Base-by-base conservation (phyloP, 2,113 vertebrate genomes). In the Kryptolebias marmoratus region DNA sequence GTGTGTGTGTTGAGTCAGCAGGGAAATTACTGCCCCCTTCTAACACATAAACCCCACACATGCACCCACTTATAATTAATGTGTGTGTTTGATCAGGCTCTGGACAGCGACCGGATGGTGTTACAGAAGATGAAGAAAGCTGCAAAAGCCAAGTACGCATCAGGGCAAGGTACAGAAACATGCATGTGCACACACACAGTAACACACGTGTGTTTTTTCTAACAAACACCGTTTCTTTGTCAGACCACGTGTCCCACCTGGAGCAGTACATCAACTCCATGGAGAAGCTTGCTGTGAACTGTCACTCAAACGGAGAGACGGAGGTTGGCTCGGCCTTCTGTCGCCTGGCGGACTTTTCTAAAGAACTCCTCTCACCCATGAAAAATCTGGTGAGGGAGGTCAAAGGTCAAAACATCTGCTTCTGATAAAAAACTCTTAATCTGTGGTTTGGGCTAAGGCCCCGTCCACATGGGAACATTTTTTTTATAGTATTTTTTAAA, bases 81-180 rank as follows among this genome's bases (percentile, higher is more conserved):
- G 36, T 73, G 2, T 75, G 12, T 80, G 32, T 72, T 47, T 54
- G 18, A 58, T 58, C 59, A 89, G 89, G 83, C 62, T 80, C 53
- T 91, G 69, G 90, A 88, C 71, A 88, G 90, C 4, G 90, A 90
- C 66, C 79, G 88, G 11, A 56, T 90, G 78, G 77, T 91, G 59
- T 30, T 91, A 69, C 88, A 89, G 75, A 91, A 91, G 77, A 91
- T 91, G 90, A 91, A 88, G 68, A 91, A 91, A 88, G 88, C 90
- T 49, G 86, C 90, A 11, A 91, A 91, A 83, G 81, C 90, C 75
- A 91, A 91, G 73, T 91, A 86, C 50, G 47, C 79, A 27, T 80
- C 90, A 74, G 90, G 90, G 67, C 88, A 91, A 87, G 90, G 90
- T 91, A 71, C 15, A 36, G 50, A 52, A 36, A 42, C 13, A 3